Percentiles rank a stretch among this genome's conserved stretches.
These are phyloP conservation scores for Carassius auratus DNA, from an alignment of 2,113 vertebrate species.

Conservation along the genomic window DNA sequence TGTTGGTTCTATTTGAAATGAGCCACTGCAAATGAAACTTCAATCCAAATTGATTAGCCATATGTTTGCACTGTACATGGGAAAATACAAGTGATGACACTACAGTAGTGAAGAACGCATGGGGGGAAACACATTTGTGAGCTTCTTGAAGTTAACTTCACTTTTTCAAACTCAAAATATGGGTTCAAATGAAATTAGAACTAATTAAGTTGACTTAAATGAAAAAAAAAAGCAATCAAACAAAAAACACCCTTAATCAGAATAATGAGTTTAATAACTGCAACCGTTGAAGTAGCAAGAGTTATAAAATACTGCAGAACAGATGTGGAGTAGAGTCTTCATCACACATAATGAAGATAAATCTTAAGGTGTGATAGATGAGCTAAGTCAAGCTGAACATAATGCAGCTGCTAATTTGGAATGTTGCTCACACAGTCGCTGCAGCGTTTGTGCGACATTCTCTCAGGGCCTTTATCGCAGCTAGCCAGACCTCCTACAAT, in stretches of 20 bases:
- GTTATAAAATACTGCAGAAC: background rate
- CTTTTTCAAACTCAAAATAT: no score
- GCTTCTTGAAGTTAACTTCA: no score
- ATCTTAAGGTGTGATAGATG: constrained; percentile 23
- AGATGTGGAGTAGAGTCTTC: constrained; percentile 13
- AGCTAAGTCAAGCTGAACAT: background rate
- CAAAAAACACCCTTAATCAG: background rate
- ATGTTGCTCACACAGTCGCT: constrained; percentile 31
- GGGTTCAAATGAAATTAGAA: no score
- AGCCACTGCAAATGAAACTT: background rate
- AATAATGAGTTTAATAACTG: constrained; percentile 10
- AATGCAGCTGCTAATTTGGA: constrained; percentile 40
- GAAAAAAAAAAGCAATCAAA: no score
- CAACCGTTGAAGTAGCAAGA: constrained; percentile 12
- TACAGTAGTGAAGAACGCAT: no score
- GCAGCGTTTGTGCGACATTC: constrained; percentile 5
- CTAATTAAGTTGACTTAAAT: no score
- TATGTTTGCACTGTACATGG: no score
- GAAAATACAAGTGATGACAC: no score
- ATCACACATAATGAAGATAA: constrained; percentile 18
- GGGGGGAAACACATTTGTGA: no score
- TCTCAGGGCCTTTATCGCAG: constrained; percentile 31
- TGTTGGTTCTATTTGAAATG: background rate
- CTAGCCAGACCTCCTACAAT: constrained; percentile 9
- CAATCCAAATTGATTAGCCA: no score